Base-by-base conservation (phyloP, 1,140 invertebrate species). In the Heliconius hewitsoni region DNA sequence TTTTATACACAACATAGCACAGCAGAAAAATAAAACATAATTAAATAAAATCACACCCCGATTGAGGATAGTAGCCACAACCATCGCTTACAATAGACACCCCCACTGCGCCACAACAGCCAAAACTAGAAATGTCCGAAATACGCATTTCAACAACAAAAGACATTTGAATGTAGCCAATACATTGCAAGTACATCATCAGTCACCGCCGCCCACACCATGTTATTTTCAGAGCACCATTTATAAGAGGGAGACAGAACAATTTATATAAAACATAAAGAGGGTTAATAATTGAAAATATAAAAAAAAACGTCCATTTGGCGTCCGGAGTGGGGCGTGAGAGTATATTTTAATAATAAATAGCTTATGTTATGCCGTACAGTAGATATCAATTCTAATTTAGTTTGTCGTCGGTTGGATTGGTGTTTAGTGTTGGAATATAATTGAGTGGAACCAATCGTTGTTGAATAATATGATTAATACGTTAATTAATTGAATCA, bases 191-290 rank as follows among this genome's bases (percentile, higher is more conserved):
- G 16, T 80, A 73, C 70, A 78, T 82, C 85, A 91, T 91, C 85
- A 83, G 89, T 91, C 86, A 89, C 82, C 39, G 83, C 89, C 89
- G 85, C 91, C 91, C 90, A 90, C 90, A 85, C 86, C 85, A 79
- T 89, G 86, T 90, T 86, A 74, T 81, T 81, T 75, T 74, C 83
- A 78, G 78, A 80, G 86, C 81, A 84, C 85, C 90, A 93, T 92
- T 92, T 91, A 92, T 93, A 85, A 92, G 86, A 85, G 88, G 84
- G 84, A 87, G 91, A 91, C 87, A 90, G 90, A 90, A 83, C 89
- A 91, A 93, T 92, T 92, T 92, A 93, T 93, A 93, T 91, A 93
- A 82, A 91, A 83, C 84, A 84, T 84, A 89, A 90, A 86, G 90
- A 90, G 86, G 89, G 84, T 86, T 77, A 86, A 89, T 93, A 90